Evolutionary conservation across 2,888 invertebrate species (phyloP).

Genomic region (Therioaphis trifolii): DNA sequence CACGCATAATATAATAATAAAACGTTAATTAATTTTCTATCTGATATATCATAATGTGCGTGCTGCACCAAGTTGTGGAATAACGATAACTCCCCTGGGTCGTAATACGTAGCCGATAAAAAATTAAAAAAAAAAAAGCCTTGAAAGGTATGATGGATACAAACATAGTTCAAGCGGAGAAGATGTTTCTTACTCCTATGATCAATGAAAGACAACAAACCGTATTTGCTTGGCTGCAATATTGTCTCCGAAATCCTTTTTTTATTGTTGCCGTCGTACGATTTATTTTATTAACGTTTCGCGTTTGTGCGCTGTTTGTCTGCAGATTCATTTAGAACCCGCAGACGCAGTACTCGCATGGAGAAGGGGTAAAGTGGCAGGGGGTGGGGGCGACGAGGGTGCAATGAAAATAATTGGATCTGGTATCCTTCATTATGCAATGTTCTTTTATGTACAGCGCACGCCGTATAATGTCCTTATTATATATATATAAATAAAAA

Average conservation of each 20-base stretch:
- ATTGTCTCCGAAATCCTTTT: slow-evolving; percentile 47
- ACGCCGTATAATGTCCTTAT: slow-evolving; percentile 39
- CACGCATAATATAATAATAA: no score
- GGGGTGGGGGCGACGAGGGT: not conserved
- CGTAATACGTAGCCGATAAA: no score
- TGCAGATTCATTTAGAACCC: slow-evolving; percentile 43
- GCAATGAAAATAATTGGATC: slow-evolving; percentile 50
- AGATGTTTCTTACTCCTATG: not conserved
- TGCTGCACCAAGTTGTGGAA: no score
- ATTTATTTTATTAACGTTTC: slow-evolving; percentile 59
- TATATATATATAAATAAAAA: slow-evolving; percentile 25
- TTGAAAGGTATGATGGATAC: no score
- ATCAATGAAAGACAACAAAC: slow-evolving; percentile 53
- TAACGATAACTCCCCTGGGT: no score
- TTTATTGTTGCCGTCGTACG: slow-evolving; percentile 28
- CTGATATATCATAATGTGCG: no score
- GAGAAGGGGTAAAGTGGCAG: no score
- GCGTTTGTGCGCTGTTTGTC: slow-evolving; percentile 37
- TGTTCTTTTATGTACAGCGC: slow-evolving; percentile 43
- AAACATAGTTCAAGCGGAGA: no score
- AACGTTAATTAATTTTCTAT: no score
- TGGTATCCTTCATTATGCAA: slow-evolving; percentile 56
- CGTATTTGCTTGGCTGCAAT: slow-evolving; percentile 33
- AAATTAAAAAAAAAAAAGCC: no score
- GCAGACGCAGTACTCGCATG: no score